A percentile compares a stretch with the other conserved stretches of the same genome.
Conservation (phyloP, 1,140 invertebrate species). For the Mycetomoellerius zeteki region DNA sequence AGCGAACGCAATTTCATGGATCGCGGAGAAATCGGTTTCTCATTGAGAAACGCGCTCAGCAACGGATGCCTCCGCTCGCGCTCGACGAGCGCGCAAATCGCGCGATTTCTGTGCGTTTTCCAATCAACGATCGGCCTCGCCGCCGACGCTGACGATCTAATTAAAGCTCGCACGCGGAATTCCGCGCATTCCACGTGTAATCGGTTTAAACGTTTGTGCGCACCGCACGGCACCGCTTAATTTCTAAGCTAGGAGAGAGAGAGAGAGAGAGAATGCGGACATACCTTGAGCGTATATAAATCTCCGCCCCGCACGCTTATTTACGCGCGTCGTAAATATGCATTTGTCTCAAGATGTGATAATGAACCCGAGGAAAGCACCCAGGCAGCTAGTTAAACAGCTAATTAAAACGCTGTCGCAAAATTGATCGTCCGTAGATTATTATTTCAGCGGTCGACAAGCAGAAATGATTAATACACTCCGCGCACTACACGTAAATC, state of each 20-base stretch:
- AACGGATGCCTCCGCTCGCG: not conserved
- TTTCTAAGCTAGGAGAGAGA: conserved; percentile 45
- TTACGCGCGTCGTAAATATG: conserved; percentile 67
- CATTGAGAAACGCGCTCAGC: not conserved
- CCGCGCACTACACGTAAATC: not conserved
- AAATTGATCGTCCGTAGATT: conserved; percentile 31
- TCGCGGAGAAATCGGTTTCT: conserved; percentile 19
- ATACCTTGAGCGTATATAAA: conserved; percentile 48
- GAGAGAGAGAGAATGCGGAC: not conserved
- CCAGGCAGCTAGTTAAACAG: conserved; percentile 14
- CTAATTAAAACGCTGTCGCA: conserved; percentile 38
- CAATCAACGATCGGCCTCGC: conserved; percentile 43
- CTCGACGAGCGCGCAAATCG: conserved; percentile 61
- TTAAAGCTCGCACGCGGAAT: conserved; percentile 69
- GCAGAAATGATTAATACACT: conserved; percentile 37
- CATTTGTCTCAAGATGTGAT: conserved; percentile 54
- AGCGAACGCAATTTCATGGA: conserved; percentile 23
- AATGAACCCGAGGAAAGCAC: conserved; percentile 39
- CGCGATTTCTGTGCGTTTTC: conserved; percentile 47
- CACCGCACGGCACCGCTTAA: conserved; percentile 59
- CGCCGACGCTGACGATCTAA: conserved; percentile 69
- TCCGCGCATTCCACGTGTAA: conserved; percentile 69
- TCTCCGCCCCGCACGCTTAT: conserved; percentile 50
- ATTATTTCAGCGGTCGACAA: conserved; percentile 42
- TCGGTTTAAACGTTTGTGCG: conserved; percentile 71